Evolutionary conservation across 2,113 vertebrate genomes (phyloP).

Genomic region (Hylia prasina): DNA sequence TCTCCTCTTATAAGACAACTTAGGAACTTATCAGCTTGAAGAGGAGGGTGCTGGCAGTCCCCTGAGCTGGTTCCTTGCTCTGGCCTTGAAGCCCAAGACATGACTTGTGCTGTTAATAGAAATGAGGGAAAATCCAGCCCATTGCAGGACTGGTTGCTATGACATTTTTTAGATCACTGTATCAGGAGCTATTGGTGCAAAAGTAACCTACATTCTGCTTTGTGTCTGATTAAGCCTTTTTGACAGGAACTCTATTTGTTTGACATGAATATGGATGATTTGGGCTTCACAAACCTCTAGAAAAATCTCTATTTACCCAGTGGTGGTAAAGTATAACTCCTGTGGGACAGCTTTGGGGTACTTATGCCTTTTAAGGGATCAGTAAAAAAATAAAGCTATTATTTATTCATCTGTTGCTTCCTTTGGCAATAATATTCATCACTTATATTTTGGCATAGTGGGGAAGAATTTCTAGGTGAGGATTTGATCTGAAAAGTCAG

Average conservation of each 20-base stretch:
- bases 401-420: neutral
- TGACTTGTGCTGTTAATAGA: neutral
- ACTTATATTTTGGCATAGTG: neutral
- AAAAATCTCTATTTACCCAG: neutral
- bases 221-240: conserved; percentile 8
- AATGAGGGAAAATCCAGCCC: neutral
- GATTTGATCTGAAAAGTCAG: neutral
- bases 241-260: neutral
- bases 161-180: neutral
- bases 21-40: neutral
- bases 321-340: neutral
- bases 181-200: neutral
- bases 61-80: neutral
- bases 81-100: neutral
- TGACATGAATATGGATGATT: conserved; percentile 32
- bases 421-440: neutral
- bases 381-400: conserved; percentile 13
- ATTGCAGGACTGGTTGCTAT: neutral
- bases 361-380: neutral
- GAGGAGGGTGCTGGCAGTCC: neutral
- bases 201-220: neutral
- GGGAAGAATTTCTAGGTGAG: neutral
- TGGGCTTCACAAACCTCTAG: neutral
- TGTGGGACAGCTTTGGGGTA: neutral
- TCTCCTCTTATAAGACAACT: neutral